Percentiles rank a stretch among this genome's conserved stretches.
Conservation (phyloP, 2,888 invertebrate species). For the Acleris cristana region DNA sequence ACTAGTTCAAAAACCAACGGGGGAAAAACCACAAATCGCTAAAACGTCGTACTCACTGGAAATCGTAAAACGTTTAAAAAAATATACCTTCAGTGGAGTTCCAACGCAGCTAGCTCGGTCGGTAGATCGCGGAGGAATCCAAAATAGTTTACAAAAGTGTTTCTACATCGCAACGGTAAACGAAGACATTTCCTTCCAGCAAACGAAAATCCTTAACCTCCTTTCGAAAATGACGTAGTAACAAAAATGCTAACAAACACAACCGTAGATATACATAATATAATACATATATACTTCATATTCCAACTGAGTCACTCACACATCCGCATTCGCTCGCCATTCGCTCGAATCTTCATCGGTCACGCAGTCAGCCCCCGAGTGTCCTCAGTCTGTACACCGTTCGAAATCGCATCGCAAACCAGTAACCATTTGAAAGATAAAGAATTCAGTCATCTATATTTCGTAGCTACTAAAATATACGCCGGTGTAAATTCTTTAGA, state of each 20-base stretch:
- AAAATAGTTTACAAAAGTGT: slow-evolving; percentile 46
- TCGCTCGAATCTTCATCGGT: slow-evolving; percentile 12
- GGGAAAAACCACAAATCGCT: slow-evolving; percentile 29
- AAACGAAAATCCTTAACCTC: slow-evolving; percentile 63
- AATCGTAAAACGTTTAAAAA: slow-evolving; percentile 65
- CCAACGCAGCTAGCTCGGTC: slow-evolving; percentile 50
- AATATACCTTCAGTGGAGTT: slow-evolving; percentile 57
- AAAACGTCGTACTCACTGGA: slow-evolving; percentile 37
- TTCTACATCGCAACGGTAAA: slow-evolving; percentile 24
- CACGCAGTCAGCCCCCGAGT: slow-evolving; percentile 14
- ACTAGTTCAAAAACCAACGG: slow-evolving; percentile 24
- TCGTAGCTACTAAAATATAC: not conserved
- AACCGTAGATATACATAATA: slow-evolving; percentile 59
- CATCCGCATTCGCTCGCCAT: slow-evolving; percentile 15
- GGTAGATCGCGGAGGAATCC: slow-evolving; percentile 56
- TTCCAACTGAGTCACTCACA: slow-evolving; percentile 15
- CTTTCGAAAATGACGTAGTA: slow-evolving; percentile 65
- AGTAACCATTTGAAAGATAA: slow-evolving; percentile 19
- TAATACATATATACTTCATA: slow-evolving; percentile 23
- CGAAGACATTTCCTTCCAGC: slow-evolving; percentile 55
- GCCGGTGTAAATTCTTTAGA: not conserved
- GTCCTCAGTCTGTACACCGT: slow-evolving; percentile 6
- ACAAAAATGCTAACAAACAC: slow-evolving; percentile 72
- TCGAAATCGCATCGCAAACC: slow-evolving; percentile 4
- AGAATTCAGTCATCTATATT: slow-evolving; percentile 8